These are phyloP conservation scores for Melanargia galathea DNA, from an alignment of 2,888 invertebrate genomes.

Conservation along the genomic window DNA sequence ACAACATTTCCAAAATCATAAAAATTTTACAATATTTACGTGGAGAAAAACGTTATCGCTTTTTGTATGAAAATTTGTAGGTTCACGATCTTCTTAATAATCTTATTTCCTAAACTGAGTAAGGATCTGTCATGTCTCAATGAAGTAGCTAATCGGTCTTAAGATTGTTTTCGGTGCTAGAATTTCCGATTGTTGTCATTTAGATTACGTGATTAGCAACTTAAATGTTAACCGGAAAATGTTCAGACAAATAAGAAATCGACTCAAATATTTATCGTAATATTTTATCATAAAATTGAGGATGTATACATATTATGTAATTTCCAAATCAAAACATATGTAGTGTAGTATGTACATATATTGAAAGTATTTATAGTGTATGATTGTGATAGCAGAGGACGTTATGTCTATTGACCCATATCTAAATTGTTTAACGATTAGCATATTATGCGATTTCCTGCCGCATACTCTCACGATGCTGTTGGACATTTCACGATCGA, in stretches of 20 bases:
- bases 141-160: too few species aligned
- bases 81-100: too few species aligned
- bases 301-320: neutral
- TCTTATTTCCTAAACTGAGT: too few species aligned
- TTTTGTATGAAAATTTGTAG: too few species aligned
- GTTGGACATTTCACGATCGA: neutral
- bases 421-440: conserved; percentile 37
- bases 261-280: too few species aligned
- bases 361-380: neutral
- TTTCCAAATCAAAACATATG: neutral
- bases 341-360: neutral
- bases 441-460: conserved; percentile 37
- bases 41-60: too few species aligned
- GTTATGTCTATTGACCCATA: conserved; percentile 41
- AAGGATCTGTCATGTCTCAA: too few species aligned
- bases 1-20: too few species aligned
- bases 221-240: neutral
- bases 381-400: neutral
- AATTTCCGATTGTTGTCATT: too few species aligned
- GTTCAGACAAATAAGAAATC: neutral
- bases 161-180: neutral
- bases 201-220: neutral
- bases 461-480: conserved; percentile 28
- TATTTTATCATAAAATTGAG: neutral
- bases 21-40: too few species aligned